phyloP scores from a whole-genome alignment of 1,140 invertebrate genomes.

The Drosophila albomicans region DNA sequence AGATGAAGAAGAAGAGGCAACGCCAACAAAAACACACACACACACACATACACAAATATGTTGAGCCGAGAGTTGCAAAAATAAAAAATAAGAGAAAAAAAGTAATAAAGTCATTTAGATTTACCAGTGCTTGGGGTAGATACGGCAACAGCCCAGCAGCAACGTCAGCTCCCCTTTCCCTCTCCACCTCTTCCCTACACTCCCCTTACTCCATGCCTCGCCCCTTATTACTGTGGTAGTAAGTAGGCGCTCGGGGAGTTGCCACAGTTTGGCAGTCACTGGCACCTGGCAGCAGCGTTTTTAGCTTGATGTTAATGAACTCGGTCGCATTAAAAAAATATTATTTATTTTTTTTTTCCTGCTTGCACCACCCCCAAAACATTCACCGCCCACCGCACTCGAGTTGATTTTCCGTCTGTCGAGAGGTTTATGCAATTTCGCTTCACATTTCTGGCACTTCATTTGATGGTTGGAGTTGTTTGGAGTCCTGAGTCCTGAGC shows the following conservation, averaged over 20 bases:
- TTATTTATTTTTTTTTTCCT: constrained; percentile 25
- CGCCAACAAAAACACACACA: constrained; percentile 12
- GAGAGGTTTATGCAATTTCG: constrained; percentile 81
- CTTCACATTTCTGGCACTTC: constrained; percentile 81
- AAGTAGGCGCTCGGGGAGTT: constrained; percentile 17
- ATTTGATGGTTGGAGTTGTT: constrained; percentile 57
- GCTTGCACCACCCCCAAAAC: neutral
- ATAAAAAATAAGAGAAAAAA: constrained; percentile 59
- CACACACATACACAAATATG: constrained; percentile 25
- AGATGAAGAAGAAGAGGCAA: constrained; percentile 38
- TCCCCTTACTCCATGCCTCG: too few relatives aligned
- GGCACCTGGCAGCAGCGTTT: constrained; percentile 54
- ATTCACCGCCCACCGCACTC: constrained; percentile 25
- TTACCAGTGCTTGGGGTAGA: constrained; percentile 76
- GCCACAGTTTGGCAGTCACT: constrained; percentile 62
- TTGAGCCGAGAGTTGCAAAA: constrained; percentile 29
- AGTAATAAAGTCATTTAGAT: constrained; percentile 84
- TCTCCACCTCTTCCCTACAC: neutral
- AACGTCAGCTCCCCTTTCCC: constrained; percentile 7
- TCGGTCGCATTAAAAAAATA: constrained; percentile 53
- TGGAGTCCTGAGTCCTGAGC: too few relatives aligned
- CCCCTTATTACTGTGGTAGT: constrained; percentile 10
- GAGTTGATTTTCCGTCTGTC: constrained; percentile 59
- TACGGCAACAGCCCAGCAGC: constrained; percentile 59
- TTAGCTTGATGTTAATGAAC: constrained; percentile 75